Evolutionary conservation across 2,113 vertebrate genomes (phyloP), one percentile per base, ranked within the genome.

Genomic region (Pomatostomus ruficeps): DNA sequence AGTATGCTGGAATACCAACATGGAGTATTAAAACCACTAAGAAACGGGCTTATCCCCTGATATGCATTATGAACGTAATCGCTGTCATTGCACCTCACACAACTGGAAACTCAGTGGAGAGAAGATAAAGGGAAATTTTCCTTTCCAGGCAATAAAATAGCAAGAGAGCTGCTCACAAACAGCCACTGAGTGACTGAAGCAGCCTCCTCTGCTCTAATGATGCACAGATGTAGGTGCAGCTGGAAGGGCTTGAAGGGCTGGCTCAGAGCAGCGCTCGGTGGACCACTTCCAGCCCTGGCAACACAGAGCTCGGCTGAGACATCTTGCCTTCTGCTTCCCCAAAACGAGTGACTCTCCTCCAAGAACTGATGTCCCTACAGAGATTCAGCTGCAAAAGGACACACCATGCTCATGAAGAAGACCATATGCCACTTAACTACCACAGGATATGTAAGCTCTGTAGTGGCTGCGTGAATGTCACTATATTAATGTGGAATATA

Each of bases 191-290:
- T 73, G 74, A 59, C 66, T 49, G 45, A 85, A 78, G 58, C 3
- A 81, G 49, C 36, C 85, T 61, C 62, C 0, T 0, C 54, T 67
- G 78, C 82, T 35, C 52, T 79, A 85, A 75, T 21, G 66, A 88
- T 49, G 76, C 77, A 54, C 89, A 93, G 89, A 87, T 88, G 85
- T 70, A 23, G 19, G 42, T 68, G 79, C 85, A 88, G 88, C 92
- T 93, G 93, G 85, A 93, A 79, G 38, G 73, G 66, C 66, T 87
- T 5, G 84, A 36, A 70, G 63, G 42, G 42, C 8, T 73, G 74
- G 71, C 18, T 0, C 36, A 19, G 46, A 0, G 0, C 36, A 19
- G 40, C 2, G 0, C 48, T 70, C 1, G 0, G 12, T 75, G 84
- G 81, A 80, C 16, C 1, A 1, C 13, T 67, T 89, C 87, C 89